Conservation (phyloP, 2,113 vertebrate genomes). For the Stictonetta naevosa region DNA sequence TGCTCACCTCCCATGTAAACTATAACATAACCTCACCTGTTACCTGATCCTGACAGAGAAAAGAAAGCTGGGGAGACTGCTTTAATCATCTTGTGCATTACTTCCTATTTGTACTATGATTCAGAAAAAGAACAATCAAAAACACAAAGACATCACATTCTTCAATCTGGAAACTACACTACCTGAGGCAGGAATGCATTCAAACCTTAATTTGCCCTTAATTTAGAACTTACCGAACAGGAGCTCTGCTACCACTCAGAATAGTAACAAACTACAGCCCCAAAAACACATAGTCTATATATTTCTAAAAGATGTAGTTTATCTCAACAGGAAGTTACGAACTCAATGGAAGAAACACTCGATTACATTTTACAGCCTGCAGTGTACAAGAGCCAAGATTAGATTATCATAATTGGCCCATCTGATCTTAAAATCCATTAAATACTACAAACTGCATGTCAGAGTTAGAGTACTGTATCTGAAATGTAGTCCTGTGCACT, state of each 20-base stretch:
- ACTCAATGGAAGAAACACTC: conserved; percentile 31
- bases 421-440: conserved; percentile 54
- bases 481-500: not conserved
- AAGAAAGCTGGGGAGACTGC: not conserved
- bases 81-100: not conserved
- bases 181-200: not conserved
- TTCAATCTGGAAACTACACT: not conserved
- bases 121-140: not conserved
- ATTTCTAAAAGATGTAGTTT: conserved; percentile 21
- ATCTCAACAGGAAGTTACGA: conserved; percentile 25
- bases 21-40: not conserved
- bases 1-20: not conserved
- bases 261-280: not conserved
- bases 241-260: not conserved
- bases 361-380: conserved; percentile 50
- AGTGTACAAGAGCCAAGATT: conserved; percentile 42
- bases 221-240: not conserved
- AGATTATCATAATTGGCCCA: conserved; percentile 49
- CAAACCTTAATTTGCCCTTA: not conserved
- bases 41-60: not conserved
- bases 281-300: not conserved
- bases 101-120: not conserved
- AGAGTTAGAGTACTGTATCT: not conserved
- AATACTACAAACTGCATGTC: not conserved
- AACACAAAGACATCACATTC: not conserved